These are phyloP conservation scores for Acanthis flammea DNA, from an alignment of 2,797 vertebrate species.

Conservation along the genomic window DNA sequence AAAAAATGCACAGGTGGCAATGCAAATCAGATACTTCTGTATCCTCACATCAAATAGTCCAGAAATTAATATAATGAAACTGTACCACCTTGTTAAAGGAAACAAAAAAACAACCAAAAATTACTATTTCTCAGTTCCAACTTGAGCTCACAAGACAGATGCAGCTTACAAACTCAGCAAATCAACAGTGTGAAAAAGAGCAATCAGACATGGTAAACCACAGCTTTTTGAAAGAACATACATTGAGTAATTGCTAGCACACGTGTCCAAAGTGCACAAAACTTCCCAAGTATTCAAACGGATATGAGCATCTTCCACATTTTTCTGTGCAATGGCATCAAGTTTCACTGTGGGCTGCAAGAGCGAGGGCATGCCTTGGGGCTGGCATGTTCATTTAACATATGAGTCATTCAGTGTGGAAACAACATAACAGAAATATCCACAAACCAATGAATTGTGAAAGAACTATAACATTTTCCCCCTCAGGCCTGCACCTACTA, in stretches of 20 bases:
- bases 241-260: background rate
- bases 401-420: constrained; percentile 43
- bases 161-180: background rate
- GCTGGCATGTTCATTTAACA: constrained; percentile 29
- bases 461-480: constrained; percentile 11
- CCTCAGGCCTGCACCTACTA: constrained; percentile 25
- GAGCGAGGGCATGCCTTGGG: constrained; percentile 11
- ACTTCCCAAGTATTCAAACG: background rate
- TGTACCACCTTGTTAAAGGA: background rate
- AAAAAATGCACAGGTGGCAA: background rate
- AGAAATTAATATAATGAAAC: background rate
- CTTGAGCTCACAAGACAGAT: background rate
- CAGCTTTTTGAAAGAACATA: background rate
- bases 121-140: background rate
- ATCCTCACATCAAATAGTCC: background rate
- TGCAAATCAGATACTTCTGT: background rate
- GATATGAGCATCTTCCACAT: background rate
- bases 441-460: constrained; percentile 57
- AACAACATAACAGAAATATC: constrained; percentile 50
- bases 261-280: background rate
- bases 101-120: background rate
- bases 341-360: constrained; percentile 7
- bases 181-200: background rate
- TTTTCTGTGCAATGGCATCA: background rate
- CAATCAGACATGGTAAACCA: background rate